Evolutionary conservation across 2,797 vertebrate species (phyloP).

Genomic region (Rhynchonycteris naso): DNA sequence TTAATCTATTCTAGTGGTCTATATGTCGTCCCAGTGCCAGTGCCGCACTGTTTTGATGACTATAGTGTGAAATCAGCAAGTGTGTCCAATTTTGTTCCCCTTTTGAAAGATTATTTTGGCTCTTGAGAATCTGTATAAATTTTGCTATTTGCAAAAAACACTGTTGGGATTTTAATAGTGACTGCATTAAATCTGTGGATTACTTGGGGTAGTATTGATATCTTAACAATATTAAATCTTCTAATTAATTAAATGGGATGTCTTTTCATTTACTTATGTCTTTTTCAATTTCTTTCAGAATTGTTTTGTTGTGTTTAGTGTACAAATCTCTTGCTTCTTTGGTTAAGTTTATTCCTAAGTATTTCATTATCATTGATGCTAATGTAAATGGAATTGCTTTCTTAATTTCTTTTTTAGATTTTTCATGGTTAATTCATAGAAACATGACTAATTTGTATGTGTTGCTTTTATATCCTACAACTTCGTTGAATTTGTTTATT

Average conservation of each 20-base stretch:
- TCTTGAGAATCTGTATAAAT: background rate
- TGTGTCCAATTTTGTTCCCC: background rate
- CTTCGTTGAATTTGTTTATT: background rate
- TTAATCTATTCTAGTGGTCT: background rate
- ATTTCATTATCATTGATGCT: background rate
- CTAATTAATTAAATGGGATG: background rate
- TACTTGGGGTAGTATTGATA: background rate
- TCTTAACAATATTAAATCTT: background rate
- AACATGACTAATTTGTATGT: background rate
- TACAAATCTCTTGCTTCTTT: background rate
- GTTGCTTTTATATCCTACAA: background rate
- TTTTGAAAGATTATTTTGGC: background rate
- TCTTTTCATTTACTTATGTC: background rate
- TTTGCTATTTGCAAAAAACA: slow-evolving; percentile 17
- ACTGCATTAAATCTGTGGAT: background rate
- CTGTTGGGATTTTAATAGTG: background rate
- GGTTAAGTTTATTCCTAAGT: background rate
- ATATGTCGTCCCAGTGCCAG: background rate
- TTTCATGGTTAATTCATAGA: background rate
- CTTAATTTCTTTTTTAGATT: background rate
- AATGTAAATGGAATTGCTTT: background rate
- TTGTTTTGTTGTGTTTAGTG: background rate
- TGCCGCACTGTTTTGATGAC: background rate
- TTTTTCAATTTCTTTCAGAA: background rate
- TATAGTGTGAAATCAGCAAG: background rate